Conservation (phyloP, 2,797 vertebrate genomes). For the Podargus strigoides region DNA sequence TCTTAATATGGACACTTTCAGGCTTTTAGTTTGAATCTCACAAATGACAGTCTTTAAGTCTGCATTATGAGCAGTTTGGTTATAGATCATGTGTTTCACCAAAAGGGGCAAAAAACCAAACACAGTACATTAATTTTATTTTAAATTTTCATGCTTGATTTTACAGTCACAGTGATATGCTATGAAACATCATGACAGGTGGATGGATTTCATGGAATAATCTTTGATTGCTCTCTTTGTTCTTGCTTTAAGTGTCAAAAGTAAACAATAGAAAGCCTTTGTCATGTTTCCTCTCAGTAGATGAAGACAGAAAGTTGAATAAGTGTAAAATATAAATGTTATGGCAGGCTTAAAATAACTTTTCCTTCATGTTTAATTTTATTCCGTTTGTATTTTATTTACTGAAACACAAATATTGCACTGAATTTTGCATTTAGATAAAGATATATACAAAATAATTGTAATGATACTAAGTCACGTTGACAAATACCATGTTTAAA, state of each 20-base stretch:
- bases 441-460: background rate
- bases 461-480: too few species aligned
- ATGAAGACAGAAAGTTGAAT: conserved; percentile 27
- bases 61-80: fast-evolving
- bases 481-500: background rate
- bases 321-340: conserved; percentile 16
- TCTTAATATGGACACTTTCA: background rate
- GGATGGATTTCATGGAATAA: conserved; percentile 65
- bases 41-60: background rate
- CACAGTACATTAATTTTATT: background rate
- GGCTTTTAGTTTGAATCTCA: background rate
- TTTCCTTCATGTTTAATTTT: background rate
- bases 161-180: conserved; percentile 14
- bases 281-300: conserved; percentile 20
- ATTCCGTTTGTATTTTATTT: background rate
- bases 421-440: background rate
- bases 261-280: conserved; percentile 68
- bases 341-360: background rate
- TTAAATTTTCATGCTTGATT: background rate
- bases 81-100: background rate
- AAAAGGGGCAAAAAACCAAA: background rate
- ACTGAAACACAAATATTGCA: background rate
- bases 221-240: conserved; percentile 61
- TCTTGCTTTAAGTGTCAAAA: conserved; percentile 43
- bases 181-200: conserved; percentile 59